These are phyloP conservation scores for Bucorvus abyssinicus DNA, from an alignment of 2,797 vertebrate genomes.

Conservation along the genomic window DNA sequence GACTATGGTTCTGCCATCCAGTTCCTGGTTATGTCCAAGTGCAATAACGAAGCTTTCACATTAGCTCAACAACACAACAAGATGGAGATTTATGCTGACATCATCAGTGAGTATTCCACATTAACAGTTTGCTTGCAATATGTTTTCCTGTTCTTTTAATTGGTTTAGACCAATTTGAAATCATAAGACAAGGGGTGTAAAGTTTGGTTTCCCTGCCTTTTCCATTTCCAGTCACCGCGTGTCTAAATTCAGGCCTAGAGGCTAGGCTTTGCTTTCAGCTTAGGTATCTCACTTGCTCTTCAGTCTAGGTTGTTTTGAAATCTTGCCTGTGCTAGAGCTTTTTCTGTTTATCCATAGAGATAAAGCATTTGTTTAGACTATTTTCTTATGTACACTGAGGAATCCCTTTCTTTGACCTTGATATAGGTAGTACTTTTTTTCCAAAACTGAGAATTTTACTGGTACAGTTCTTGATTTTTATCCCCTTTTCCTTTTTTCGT, in stretches of 20 bases:
- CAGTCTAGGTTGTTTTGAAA: background rate
- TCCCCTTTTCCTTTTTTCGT: background rate
- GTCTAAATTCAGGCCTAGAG: background rate
- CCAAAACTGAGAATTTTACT: background rate
- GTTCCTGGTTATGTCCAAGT: conserved; percentile 94
- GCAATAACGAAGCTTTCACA: conserved; percentile 95
- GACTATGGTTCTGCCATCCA: conserved; percentile 97
- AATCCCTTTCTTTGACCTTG: background rate
- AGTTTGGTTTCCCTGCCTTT: background rate
- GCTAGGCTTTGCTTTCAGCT: background rate
- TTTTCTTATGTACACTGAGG: background rate
- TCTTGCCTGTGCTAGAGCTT: background rate
- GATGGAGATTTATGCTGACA: conserved; percentile 97
- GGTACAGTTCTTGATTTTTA: background rate
- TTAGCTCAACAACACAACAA: conserved; percentile 95
- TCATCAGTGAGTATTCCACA: conserved; percentile 83
- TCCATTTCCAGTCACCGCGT: background rate
- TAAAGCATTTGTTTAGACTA: background rate
- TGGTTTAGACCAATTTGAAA: background rate
- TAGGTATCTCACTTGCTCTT: background rate
- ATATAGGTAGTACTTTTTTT: background rate
- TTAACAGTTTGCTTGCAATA: background rate
- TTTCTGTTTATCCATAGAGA: background rate
- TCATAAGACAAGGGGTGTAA: background rate
- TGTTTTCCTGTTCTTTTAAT: background rate